Percentiles rank a stretch among this genome's conserved stretches.
Evolutionary conservation across 2,797 vertebrate species (phyloP).

Genomic region (Lates japonicus): DNA sequence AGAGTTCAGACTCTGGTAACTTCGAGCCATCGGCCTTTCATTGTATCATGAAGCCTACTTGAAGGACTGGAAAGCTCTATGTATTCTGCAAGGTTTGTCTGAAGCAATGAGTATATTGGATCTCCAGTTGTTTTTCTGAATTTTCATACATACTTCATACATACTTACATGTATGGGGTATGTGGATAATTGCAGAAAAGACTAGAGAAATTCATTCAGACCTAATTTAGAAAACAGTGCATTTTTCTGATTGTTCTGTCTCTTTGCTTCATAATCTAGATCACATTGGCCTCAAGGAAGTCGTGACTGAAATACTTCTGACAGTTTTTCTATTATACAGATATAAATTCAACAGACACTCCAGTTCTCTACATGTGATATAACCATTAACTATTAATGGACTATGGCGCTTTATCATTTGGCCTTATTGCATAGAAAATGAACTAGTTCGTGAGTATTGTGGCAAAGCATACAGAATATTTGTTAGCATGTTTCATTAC

Average conservation of each 20-base stretch:
- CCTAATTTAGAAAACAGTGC: background rate
- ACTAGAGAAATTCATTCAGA: background rate
- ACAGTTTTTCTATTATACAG: conserved; percentile 10
- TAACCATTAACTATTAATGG: conserved; percentile 14
- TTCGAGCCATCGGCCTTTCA: conserved; percentile 30
- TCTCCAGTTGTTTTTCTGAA: conserved; percentile 9
- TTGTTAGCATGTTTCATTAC: conserved; percentile 18
- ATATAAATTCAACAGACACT: background rate
- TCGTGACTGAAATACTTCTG: background rate
- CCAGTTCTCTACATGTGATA: background rate
- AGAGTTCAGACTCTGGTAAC: conserved; percentile 61
- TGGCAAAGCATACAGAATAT: background rate
- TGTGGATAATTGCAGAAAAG: background rate
- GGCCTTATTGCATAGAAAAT: background rate
- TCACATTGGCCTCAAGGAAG: background rate
- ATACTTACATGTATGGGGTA: background rate
- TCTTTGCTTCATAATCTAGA: conserved; percentile 4
- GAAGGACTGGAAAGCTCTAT: conserved; percentile 25
- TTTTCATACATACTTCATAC: background rate
- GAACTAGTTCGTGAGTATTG: background rate
- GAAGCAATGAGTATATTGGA: background rate
- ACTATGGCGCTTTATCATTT: background rate
- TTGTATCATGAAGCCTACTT: conserved; percentile 25
- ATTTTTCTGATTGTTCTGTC: background rate
- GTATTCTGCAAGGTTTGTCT: conserved; percentile 1